Percentiles rank a stretch among this genome's conserved stretches.
phyloP scores from a whole-genome alignment of 2,113 vertebrate species.

The Athene cunicularia region DNA sequence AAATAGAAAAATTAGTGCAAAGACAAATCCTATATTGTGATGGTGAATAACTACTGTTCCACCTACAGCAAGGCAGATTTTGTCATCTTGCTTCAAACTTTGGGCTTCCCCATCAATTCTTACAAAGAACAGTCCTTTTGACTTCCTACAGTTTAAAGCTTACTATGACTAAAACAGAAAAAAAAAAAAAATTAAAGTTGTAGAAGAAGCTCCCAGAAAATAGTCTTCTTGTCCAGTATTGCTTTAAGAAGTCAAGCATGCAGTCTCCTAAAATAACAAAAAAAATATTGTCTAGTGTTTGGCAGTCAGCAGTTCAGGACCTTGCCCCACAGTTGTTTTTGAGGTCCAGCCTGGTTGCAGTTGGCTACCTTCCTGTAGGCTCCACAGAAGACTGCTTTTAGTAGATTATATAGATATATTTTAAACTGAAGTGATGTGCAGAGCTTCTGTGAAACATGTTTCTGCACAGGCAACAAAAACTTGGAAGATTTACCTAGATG shows the following conservation, averaged over 20 bases:
- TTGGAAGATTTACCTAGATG: not conserved
- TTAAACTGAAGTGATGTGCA: not conserved
- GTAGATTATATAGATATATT: not conserved
- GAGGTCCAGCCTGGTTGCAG: not conserved
- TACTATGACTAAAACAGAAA: not conserved
- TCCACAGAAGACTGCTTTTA: not conserved
- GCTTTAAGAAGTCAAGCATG: not conserved
- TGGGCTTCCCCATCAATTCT: not conserved
- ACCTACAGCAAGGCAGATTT: not conserved
- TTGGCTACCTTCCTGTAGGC: not conserved
- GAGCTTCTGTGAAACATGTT: not conserved
- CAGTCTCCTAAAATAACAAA: not conserved
- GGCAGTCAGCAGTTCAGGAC: not conserved
- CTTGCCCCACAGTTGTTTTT: not conserved
- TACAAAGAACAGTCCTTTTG: not conserved
- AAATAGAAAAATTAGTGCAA: slow-evolving; percentile 10
- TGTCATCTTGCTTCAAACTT: not conserved
- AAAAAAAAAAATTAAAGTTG: not conserved
- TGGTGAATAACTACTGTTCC: not conserved
- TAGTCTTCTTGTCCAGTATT: not conserved
- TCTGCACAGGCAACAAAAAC: not conserved
- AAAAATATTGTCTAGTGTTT: not conserved
- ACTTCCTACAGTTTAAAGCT: not conserved
- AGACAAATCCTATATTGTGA: not conserved
- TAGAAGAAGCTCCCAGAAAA: not conserved